phyloP scores from a whole-genome alignment of 2,888 invertebrate genomes.

The Clunio marinus region DNA sequence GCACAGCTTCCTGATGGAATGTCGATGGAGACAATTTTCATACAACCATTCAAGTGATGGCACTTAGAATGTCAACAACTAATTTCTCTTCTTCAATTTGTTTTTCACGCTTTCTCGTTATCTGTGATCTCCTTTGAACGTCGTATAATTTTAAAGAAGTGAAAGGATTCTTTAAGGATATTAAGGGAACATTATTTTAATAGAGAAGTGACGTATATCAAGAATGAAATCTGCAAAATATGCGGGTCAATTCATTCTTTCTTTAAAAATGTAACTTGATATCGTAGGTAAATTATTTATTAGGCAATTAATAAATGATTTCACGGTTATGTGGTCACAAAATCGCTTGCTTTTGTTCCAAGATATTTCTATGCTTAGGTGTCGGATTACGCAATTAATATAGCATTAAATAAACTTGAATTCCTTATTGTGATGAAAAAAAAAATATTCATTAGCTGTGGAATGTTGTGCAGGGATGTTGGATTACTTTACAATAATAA shows the following conservation, averaged over 20 bases:
- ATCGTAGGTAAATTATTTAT: slow-evolving; percentile 21
- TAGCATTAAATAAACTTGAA: slow-evolving; percentile 13
- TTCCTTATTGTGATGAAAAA: not conserved
- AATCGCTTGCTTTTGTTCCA: not conserved
- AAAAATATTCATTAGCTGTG: slow-evolving; percentile 31
- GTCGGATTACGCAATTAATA: slow-evolving; percentile 18
- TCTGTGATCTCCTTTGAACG: too few species aligned
- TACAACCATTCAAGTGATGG: slow-evolving; percentile 25
- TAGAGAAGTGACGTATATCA: too few species aligned
- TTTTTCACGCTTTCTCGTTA: not conserved
- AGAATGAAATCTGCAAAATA: too few species aligned
- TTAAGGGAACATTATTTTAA: too few species aligned
- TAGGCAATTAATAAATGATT: slow-evolving; percentile 37
- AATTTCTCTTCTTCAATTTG: slow-evolving; percentile 17
- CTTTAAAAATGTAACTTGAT: not conserved
- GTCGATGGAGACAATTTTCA: slow-evolving; percentile 36
- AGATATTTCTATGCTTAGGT: not conserved
- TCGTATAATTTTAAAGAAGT: too few species aligned
- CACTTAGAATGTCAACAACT: slow-evolving; percentile 35
- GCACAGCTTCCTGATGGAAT: slow-evolving; percentile 1
- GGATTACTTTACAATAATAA: not conserved
- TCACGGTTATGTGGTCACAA: slow-evolving; percentile 33
- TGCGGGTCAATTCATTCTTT: not conserved
- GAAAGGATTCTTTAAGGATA: too few species aligned
- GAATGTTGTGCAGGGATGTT: not conserved